Evolutionary conservation across 2,797 vertebrate genomes (phyloP).

Genomic region (Uromys caudimaculatus): DNA sequence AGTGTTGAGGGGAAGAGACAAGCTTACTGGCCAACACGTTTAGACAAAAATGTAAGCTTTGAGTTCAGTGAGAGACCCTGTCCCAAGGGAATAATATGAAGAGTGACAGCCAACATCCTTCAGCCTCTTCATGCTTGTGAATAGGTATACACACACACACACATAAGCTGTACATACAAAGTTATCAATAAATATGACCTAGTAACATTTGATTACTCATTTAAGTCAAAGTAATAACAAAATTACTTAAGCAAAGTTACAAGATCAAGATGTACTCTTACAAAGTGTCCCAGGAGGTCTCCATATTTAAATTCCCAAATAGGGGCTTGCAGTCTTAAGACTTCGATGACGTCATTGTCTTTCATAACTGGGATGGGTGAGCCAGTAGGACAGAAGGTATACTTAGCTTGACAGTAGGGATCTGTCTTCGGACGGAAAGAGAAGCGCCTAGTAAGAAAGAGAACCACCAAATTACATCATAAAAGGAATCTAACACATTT

Average conservation of each 20-base stretch:
- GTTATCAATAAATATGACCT: not conserved
- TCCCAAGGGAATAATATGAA: not conserved
- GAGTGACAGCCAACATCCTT: not conserved
- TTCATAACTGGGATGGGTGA: constrained; percentile 93
- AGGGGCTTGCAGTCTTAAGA: constrained; percentile 96
- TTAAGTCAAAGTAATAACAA: constrained; percentile 30
- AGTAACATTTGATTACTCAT: not conserved
- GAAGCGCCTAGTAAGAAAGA: constrained; percentile 91
- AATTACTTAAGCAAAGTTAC: constrained; percentile 17
- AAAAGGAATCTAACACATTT: constrained; percentile 22
- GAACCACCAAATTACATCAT: constrained; percentile 41
- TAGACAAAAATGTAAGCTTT: not conserved
- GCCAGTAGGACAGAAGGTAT: constrained; percentile 96
- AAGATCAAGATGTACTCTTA: constrained; percentile 83
- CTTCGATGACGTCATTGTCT: constrained; percentile 92
- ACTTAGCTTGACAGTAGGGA: constrained; percentile 95
- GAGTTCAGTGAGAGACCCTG: not conserved
- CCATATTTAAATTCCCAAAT: constrained; percentile 99
- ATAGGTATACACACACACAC: not conserved
- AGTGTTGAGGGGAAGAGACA: not conserved
- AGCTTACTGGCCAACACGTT: not conserved
- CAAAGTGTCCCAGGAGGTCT: constrained; percentile 93
- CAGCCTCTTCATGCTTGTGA: not conserved
- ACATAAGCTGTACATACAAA: not conserved
- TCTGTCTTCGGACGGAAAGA: constrained; percentile 93